These are phyloP conservation scores for Apodemia mormo DNA, from an alignment of 2,888 invertebrate species.

Conservation along the genomic window DNA sequence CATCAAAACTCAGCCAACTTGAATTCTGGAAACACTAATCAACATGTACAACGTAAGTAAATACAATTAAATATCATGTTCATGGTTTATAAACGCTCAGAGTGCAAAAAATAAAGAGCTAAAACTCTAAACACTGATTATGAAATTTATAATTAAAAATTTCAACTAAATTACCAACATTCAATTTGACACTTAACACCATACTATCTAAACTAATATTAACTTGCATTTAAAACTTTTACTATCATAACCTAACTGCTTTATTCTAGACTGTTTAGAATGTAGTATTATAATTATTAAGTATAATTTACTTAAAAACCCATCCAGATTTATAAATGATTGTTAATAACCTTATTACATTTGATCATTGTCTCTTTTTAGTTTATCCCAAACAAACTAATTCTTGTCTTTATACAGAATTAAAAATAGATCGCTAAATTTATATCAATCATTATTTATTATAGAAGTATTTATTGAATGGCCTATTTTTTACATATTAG, in stretches of 20 bases:
- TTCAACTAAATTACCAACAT: background rate
- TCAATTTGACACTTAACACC: background rate
- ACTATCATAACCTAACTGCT: background rate
- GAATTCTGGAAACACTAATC: background rate
- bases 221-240: background rate
- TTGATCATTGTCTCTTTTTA: background rate
- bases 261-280: background rate
- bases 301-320: background rate
- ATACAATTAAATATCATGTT: background rate
- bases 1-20: slow-evolving; percentile 25
- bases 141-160: background rate
- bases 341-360: background rate
- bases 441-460: no score
- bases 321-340: background rate
- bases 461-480: background rate
- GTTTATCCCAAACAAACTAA: background rate
- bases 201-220: background rate
- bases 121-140: background rate
- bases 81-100: background rate
- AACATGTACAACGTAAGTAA: slow-evolving; percentile 13
- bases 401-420: no score
- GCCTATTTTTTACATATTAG: slow-evolving; percentile 8
- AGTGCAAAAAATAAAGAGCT: background rate
- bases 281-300: background rate
- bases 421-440: no score